Base-by-base conservation (phyloP, 2,113 vertebrate species). In the Heloderma charlesbogerti region DNA sequence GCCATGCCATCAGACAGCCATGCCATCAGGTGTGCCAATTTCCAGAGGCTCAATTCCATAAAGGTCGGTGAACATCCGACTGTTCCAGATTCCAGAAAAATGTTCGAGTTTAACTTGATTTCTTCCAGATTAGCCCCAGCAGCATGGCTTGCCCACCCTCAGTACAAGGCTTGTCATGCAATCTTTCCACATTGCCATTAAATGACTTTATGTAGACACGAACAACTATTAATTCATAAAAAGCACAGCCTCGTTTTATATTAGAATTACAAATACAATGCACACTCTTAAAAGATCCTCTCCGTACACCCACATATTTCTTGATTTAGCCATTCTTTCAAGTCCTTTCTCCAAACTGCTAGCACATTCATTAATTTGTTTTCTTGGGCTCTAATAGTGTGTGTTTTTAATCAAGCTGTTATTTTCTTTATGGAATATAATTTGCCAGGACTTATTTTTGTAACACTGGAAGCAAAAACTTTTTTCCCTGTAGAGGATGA, bases 401-500 rank as follows among this genome's bases (percentile, higher is more conserved):
- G 9, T 89, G 67, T 74, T 83, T 89, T 83, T 83, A 89, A 89
- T 74, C 51, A 89, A 57, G 63, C 69, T 84, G 25, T 82, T 83
- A 29, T 57, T 83, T 88, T 84, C 37, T 60, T 4, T 43, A 40
- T 34, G 37, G 48, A 74, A 75, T 75, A 83, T n/a, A 63, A 72
- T 82, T 57, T 72, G 67, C 51, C 66, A 89, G 6, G 16, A 4
- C n/a, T 40, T 43, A 20, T 72, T 82, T 82, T 60, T 84, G 12
- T 25, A 74, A 40, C 43, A 12, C 6, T 72, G 51, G 34, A 72
- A 43, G 22, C 48, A 67, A 80, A 80, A 48, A 27, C 40, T 67
- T 45, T 79, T 34, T 51, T 72, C 57, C n/a, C 57, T 74, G 2
- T 83, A 43, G 51, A 16, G 37, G 34, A 74, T 31, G 16, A 43